Evolutionary conservation across 2,797 vertebrate genomes (phyloP), one percentile per base, ranked within the genome.

Genomic region (Gobionotothen gibberifrons): DNA sequence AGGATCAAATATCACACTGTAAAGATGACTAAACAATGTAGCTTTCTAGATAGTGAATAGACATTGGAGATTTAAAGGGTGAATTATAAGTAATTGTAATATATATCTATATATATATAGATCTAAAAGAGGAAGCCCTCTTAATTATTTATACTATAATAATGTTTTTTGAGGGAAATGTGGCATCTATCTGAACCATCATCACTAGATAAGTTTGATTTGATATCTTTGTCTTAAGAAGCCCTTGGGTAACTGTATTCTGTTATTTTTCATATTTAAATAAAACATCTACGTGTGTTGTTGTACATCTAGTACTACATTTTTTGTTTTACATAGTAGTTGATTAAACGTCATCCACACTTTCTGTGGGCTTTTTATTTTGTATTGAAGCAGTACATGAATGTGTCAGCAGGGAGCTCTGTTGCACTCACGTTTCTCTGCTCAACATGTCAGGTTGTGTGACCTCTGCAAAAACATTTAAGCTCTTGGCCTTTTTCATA

Each of bases 401-500:
- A n/a, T 42, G 26, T 51, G 71, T 66, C 79, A 78, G 72, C 6
- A 79, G 77, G 59, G 81, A 56, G 77, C 79, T 68, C 79, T 78
- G 77, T 71, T 84, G 72, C 67, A 26, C 62, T 74, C 15, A 12
- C 26, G 16, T 29, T 13, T 52, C 13, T 51, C 55, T 36, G 53
- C 42, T 53, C 14, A 60, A 11, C 49, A 15, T 42, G 39, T 55
- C 2, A 36, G 26, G 3, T 39, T 11, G 2, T 42, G 47, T 59
- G 59, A 62, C 16, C 44, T 70, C 36, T n/a, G 21, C 39, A 73
- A 64, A 42, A 44, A 15, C 19, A 21, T 9, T 11, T 5, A 19
- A 22, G 14, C 3, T 4, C 9, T 11, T 57, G 32, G 3, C 19
- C 11, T 6, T 26, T 21, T 53, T 51, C 5, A 10, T 29, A 49